Evolutionary conservation across 1,140 invertebrate species (phyloP).

Genomic region (Papilio helenus): DNA sequence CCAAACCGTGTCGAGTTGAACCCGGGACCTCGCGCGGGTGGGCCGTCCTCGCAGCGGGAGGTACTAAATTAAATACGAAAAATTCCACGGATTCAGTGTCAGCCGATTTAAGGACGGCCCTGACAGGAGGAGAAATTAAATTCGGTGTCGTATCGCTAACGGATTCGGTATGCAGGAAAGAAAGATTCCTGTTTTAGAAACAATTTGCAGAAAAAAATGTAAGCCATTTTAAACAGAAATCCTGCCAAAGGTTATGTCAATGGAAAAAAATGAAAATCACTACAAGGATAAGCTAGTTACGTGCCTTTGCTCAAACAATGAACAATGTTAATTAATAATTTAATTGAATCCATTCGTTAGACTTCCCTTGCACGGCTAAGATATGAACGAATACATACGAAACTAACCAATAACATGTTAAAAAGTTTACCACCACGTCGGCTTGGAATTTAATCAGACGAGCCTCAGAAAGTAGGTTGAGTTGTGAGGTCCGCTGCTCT

Average conservation of each 20-base stretch:
- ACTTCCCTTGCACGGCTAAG: not conserved
- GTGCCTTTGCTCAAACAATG: not conserved
- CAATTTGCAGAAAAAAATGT: not conserved
- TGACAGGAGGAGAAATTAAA: slow-evolving; percentile 42
- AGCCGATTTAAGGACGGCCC: slow-evolving; percentile 45
- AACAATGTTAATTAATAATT: not conserved
- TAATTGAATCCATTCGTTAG: not conserved
- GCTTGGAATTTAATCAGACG: slow-evolving; percentile 8
- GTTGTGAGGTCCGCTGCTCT: slow-evolving; percentile 1
- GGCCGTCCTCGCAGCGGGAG: slow-evolving; percentile 24
- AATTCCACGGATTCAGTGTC: slow-evolving; percentile 48
- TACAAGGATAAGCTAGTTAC: not conserved
- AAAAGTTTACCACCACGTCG: not conserved
- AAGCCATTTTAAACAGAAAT: not conserved
- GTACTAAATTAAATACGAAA: slow-evolving; percentile 48
- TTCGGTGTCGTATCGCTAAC: slow-evolving; percentile 39
- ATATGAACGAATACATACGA: not conserved
- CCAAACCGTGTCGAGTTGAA: slow-evolving; percentile 58
- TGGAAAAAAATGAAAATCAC: not conserved
- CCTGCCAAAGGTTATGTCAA: not conserved
- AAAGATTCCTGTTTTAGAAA: not conserved
- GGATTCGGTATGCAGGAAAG: not conserved
- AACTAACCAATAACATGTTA: not conserved
- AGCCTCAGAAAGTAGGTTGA: not conserved
- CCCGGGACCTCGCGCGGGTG: slow-evolving; percentile 45